These are phyloP conservation scores for Mungos mungo DNA, from an alignment of 2,113 vertebrate species.

Conservation along the genomic window DNA sequence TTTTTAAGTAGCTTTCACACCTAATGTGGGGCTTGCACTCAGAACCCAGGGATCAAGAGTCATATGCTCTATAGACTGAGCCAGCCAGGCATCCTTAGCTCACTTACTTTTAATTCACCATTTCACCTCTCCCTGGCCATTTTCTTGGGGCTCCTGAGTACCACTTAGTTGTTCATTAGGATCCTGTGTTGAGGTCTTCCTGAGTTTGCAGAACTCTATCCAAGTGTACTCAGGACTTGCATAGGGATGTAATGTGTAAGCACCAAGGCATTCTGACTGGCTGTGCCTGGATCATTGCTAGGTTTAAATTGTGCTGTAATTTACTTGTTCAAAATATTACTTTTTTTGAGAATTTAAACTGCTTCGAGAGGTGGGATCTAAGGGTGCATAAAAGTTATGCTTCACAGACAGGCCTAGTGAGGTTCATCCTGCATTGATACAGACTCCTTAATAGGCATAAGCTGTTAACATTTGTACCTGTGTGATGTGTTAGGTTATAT, in stretches of 20 bases:
- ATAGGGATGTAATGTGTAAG: neutral
- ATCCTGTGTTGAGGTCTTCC: neutral
- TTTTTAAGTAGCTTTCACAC: too few relatives aligned
- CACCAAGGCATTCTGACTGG: neutral
- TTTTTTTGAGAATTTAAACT: neutral
- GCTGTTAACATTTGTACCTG: neutral
- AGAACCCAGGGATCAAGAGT: too few relatives aligned
- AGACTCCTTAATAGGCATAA: neutral
- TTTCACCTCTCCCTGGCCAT: neutral
- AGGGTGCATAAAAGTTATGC: neutral
- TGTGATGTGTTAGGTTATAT: neutral
- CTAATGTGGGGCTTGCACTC: too few relatives aligned
- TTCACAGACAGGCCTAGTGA: neutral
- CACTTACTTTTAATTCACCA: neutral
- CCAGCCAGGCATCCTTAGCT: neutral
- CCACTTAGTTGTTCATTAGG: neutral
- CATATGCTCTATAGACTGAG: too few relatives aligned
- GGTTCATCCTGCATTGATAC: neutral
- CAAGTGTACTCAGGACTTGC: neutral
- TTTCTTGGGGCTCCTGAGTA: neutral
- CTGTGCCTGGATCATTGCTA: neutral
- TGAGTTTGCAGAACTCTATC: neutral
- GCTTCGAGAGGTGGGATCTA: neutral
- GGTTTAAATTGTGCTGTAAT: neutral
- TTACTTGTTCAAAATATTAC: slow-evolving; percentile 9